Conservation (phyloP, 2,113 vertebrate genomes). For the Charadrius vociferus region DNA sequence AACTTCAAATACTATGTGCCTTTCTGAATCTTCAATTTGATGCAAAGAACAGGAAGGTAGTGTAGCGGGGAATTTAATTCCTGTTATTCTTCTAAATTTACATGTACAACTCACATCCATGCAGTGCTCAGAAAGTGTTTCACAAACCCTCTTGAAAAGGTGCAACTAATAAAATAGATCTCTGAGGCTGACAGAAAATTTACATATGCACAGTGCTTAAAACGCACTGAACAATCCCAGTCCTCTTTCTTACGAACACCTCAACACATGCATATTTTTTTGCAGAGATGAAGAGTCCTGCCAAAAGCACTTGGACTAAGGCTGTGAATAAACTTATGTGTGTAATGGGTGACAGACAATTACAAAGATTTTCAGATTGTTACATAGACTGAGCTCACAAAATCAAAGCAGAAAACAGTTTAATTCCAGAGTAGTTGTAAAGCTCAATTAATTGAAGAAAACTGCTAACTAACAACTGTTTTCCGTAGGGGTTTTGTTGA, state of each 20-base stretch:
- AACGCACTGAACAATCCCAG: background rate
- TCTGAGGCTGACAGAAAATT: background rate
- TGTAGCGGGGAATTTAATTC: background rate
- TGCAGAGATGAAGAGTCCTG: background rate
- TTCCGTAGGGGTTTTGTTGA: background rate
- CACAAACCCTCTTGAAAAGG: background rate
- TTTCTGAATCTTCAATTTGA: background rate
- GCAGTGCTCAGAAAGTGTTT: background rate
- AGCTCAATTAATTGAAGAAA: background rate
- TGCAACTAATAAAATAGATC: background rate
- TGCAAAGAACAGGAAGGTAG: background rate
- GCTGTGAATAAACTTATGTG: background rate
- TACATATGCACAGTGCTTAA: background rate
- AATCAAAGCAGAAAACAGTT: background rate
- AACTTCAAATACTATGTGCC: background rate
- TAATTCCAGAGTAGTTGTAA: background rate
- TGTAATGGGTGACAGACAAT: background rate
- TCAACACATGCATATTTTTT: background rate
- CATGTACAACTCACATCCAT: background rate
- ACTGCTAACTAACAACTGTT: background rate
- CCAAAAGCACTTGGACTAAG: background rate
- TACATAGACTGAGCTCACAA: background rate
- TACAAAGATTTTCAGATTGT: background rate
- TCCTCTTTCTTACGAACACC: background rate
- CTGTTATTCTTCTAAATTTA: background rate